Conservation (phyloP, 2,888 invertebrate genomes). For the Limnephilus marmoratus region DNA sequence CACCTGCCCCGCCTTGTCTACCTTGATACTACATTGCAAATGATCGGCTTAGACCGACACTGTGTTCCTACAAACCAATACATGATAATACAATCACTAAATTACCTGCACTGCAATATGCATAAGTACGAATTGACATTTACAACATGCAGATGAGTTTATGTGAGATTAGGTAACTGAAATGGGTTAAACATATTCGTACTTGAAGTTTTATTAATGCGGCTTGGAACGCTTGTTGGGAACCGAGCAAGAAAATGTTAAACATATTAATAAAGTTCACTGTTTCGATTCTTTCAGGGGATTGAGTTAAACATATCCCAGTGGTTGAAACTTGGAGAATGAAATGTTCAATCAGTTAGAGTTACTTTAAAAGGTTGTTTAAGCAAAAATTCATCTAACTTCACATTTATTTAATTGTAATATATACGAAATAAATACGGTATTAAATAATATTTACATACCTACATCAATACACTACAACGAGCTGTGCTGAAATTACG, state of each 20-base stretch:
- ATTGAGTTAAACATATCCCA: background rate
- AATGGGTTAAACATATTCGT: background rate
- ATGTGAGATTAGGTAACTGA: background rate
- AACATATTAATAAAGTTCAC: background rate
- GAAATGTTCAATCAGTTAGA: too few relatives aligned
- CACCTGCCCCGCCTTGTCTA: background rate
- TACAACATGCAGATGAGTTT: background rate
- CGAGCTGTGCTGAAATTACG: too few relatives aligned
- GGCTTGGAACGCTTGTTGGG: background rate
- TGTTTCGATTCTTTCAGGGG: background rate
- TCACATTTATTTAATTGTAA: too few relatives aligned
- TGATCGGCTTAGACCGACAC: conserved; percentile 41
- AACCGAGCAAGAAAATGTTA: background rate
- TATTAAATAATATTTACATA: too few relatives aligned
- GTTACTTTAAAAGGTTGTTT: background rate
- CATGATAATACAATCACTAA: background rate
- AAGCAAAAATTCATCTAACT: too few relatives aligned
- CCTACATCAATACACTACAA: too few relatives aligned
- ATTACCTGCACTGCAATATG: background rate
- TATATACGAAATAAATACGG: too few relatives aligned
- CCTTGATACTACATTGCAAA: conserved; percentile 47
- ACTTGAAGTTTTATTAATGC: background rate
- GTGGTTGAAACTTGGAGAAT: background rate
- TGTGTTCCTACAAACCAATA: conserved; percentile 18
- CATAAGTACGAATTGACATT: background rate